Conservation (phyloP, 2,113 vertebrate genomes). For the Empidonax alnorum region DNA sequence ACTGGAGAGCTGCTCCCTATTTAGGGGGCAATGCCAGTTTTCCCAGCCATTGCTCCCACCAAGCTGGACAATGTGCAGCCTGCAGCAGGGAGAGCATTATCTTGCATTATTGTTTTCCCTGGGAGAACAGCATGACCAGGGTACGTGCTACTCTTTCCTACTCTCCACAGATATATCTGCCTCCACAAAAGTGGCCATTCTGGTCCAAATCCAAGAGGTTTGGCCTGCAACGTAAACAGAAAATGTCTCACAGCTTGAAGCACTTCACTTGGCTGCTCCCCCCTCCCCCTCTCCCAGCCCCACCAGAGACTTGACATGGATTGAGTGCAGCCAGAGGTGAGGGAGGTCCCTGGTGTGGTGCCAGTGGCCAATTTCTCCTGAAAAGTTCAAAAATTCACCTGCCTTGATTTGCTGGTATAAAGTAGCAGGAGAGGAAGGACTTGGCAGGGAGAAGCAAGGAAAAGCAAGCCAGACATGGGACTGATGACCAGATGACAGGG, state of each 20-base stretch:
- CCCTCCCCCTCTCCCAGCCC: not conserved
- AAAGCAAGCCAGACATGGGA: not conserved
- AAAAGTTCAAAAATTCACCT: conserved; percentile 33
- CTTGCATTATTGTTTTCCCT: not conserved
- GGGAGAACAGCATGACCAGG: not conserved
- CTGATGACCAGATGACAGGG: accelerated
- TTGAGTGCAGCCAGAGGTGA: conserved; percentile 61
- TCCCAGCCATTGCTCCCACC: not conserved
- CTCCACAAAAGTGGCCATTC: not conserved
- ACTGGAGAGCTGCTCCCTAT: not conserved
- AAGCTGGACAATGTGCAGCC: not conserved
- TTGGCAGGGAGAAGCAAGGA: not conserved
- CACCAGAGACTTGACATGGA: not conserved
- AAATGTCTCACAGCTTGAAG: conserved; percentile 56
- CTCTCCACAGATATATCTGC: not conserved
- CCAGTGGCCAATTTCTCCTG: not conserved
- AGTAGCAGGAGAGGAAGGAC: not conserved
- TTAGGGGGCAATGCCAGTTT: not conserved
- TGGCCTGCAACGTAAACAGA: conserved; percentile 25
- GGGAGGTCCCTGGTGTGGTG: not conserved
- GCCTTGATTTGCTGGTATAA: not conserved
- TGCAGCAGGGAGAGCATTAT: not conserved
- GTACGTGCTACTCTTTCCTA: not conserved
- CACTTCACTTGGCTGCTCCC: conserved; percentile 42
- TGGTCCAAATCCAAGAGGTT: conserved; percentile 34